Conservation (phyloP, 2,797 vertebrate species). For the Schizopygopsis malacanthus region DNA sequence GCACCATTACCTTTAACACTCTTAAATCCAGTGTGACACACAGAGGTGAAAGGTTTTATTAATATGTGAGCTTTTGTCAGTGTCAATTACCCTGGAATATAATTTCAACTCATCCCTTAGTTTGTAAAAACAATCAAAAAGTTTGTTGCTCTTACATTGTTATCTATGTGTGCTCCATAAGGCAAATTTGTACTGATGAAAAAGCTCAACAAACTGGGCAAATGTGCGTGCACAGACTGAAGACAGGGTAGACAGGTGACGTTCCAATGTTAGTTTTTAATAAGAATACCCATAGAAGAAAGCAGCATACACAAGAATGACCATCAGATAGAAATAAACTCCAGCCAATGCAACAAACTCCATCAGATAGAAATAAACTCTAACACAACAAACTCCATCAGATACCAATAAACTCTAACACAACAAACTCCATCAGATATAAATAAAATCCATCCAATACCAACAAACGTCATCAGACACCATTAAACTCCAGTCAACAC, state of each 20-base stretch:
- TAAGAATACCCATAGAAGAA: too few relatives aligned
- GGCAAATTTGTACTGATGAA: background rate
- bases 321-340: background rate
- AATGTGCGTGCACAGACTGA: too few relatives aligned
- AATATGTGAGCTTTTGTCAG: background rate
- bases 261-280: too few relatives aligned
- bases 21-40: background rate
- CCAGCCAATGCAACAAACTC: background rate
- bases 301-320: too few relatives aligned
- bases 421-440: background rate
- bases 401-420: background rate
- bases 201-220: background rate
- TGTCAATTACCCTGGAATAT: background rate
- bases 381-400: background rate
- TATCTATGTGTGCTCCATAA: background rate
- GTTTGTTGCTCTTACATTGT: background rate
- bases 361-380: background rate
- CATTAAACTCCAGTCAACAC: background rate
- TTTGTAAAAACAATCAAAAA: background rate
- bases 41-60: background rate
- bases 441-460: background rate
- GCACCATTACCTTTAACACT: conserved; percentile 3
- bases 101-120: background rate
- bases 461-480: background rate
- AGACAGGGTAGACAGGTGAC: too few relatives aligned